phyloP scores from a whole-genome alignment of 2,797 vertebrate species.

The Cottoperca gobio region DNA sequence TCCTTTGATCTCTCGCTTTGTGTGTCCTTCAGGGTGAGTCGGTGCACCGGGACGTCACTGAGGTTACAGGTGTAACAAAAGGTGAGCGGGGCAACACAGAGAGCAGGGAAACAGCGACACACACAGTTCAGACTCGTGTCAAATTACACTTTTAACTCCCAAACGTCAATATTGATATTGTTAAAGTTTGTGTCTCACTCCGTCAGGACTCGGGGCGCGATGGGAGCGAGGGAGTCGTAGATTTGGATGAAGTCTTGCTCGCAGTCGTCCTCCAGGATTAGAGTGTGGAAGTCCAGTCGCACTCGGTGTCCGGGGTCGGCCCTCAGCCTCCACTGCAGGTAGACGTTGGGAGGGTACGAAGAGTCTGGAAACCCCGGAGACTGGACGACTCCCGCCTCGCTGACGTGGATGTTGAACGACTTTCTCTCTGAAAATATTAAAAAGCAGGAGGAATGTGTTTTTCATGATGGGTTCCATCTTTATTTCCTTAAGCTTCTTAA shows the following conservation, averaged over 20 bases:
- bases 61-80: too few relatives aligned
- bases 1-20: too few relatives aligned
- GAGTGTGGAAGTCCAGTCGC: slow-evolving; percentile 88
- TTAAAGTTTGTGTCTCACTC: slow-evolving; percentile 81
- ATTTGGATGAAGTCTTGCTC: slow-evolving; percentile 89
- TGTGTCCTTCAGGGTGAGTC: too few relatives aligned
- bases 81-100: too few relatives aligned
- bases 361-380: slow-evolving; percentile 91
- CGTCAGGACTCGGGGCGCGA: slow-evolving; percentile 83
- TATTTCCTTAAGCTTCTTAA: too few relatives aligned
- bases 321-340: slow-evolving; percentile 89
- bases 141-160: too few relatives aligned
- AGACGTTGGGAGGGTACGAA: slow-evolving; percentile 84
- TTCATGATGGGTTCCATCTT: too few relatives aligned
- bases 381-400: slow-evolving; percentile 69
- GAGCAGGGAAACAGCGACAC: too few relatives aligned
- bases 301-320: slow-evolving; percentile 86
- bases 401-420: slow-evolving; percentile 79
- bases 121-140: too few relatives aligned
- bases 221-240: slow-evolving; percentile 91
- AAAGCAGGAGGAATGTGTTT: too few relatives aligned
- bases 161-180: too few relatives aligned
- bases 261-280: slow-evolving; percentile 86
- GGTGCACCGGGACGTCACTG: too few relatives aligned
- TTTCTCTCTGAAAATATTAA: slow-evolving; percentile 76